These are phyloP conservation scores for Peromyscus maniculatus DNA, from an alignment of 2,113 vertebrate genomes.

Conservation along the genomic window DNA sequence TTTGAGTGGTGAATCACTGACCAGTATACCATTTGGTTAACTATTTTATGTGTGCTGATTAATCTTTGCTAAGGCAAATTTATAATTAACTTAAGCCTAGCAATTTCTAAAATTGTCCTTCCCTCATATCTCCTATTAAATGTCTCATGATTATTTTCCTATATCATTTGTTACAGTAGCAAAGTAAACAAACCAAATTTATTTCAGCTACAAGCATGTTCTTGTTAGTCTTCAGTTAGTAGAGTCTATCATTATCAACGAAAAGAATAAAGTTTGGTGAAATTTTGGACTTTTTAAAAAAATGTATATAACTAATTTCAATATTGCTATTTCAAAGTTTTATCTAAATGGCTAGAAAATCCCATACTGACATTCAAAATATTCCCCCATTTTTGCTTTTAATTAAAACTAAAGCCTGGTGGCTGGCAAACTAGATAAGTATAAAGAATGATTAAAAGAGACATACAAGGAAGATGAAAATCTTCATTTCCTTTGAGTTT, in stretches of 20 bases:
- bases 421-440: conserved; percentile 25
- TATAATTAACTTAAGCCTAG: not conserved
- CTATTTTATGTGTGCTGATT: not conserved
- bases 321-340: not conserved
- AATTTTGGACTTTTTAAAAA: conserved; percentile 3
- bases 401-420: conserved; percentile 35
- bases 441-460: not conserved
- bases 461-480: not conserved
- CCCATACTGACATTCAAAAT: not conserved
- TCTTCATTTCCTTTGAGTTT: not conserved
- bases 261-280: not conserved
- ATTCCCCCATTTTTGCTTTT: not conserved
- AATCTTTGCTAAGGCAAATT: not conserved
- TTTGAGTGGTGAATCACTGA: not conserved
- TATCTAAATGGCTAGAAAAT: conserved; percentile 32
- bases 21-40: not conserved
- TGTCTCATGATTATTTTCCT: not conserved
- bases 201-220: not conserved
- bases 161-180: not conserved
- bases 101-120: conserved; percentile 28
- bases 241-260: not conserved
- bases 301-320: not conserved
- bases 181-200: not conserved
- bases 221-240: not conserved
- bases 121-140: not conserved